Base-by-base conservation (phyloP, 1,140 invertebrate species). In the Drosophila biarmipes region DNA sequence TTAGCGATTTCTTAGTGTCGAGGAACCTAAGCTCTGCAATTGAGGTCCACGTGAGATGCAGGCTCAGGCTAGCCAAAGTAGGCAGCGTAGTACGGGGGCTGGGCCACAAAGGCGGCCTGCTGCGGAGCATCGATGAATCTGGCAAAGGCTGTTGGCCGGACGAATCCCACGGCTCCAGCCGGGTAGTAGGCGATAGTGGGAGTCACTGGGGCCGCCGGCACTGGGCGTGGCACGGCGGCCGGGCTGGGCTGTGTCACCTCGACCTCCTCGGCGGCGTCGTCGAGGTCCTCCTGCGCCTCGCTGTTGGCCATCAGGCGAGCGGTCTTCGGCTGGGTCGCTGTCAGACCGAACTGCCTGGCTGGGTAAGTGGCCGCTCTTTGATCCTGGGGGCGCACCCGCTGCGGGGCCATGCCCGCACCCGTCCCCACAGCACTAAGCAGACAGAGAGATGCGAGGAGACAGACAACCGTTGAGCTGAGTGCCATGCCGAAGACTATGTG, bases 271-370 rank as follows among this genome's bases (percentile, higher is more conserved):
- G 76, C 73, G 8, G 75, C 79, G 48, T 78, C 84, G 14, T 85
- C 90, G 8, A 90, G 64, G 19, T 91, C 90, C 49, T 82, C 74
- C 15, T 86, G 77, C 4, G 85, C 80, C 34, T 91, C 90, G 34
- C 89, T 90, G 52, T 78, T 80, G n/a, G 78, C 89, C 21, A 78
- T 81, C 11, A 91, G 42, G 12, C 78, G 78, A 4, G 80, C 80
- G 10, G 89, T 58, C 37, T 91, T 76, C 3, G 75, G 56, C 12
- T 68, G 62, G 2, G 52, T 75, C 0, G 78, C 66, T 45, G 58
- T 59, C 31, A 55, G 59, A 7, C 15, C 54, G 14, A 40, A 59
- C 62, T 19, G 80, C 57, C 58, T 53, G 21, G 57, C 43, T 38
- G 77, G 66, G 8, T 58, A 75, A 10, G 62, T 35, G n/a, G 62